Percentiles rank a stretch among this genome's conserved stretches.
Conservation (phyloP, 2,888 invertebrate species). For the Oligia fasciuncula region DNA sequence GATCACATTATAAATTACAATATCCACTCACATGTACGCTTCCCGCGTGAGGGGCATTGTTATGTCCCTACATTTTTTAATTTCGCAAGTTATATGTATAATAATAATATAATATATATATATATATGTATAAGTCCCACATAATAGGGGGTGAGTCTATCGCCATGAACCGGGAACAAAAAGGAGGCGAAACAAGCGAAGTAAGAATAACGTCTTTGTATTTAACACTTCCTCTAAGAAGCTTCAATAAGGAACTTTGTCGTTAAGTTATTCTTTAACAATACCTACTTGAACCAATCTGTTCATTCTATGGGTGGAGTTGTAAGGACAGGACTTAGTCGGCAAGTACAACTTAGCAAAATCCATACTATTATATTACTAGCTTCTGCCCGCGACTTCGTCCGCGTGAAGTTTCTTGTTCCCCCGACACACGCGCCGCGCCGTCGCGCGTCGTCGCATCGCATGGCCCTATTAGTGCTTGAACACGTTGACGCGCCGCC, state of each 20-base stretch:
- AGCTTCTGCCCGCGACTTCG: too few species aligned
- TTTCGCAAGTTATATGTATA: background rate
- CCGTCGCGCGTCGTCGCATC: too few species aligned
- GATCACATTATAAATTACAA: too few species aligned
- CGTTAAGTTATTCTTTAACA: background rate
- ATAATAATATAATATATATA: too few species aligned
- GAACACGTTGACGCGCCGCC: too few species aligned
- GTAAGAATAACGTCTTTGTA: background rate
- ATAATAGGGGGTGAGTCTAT: background rate
- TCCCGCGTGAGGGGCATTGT: too few species aligned
- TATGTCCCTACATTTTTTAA: too few species aligned
- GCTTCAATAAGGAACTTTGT: slow-evolving; percentile 6
- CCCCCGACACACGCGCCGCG: too few species aligned
- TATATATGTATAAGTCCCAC: background rate
- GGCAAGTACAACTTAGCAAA: background rate
- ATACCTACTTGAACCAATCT: background rate
- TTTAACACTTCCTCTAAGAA: background rate
- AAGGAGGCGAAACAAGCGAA: background rate
- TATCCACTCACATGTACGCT: too few species aligned
- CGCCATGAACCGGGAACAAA: background rate
- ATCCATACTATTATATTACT: background rate
- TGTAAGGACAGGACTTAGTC: background rate
- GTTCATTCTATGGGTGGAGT: too few species aligned
- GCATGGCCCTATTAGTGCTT: too few species aligned
- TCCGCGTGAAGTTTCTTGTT: too few species aligned